A percentile compares a stretch with the other conserved stretches of the same genome.
Evolutionary conservation across 2,797 vertebrate species (phyloP).

Genomic region (Xerus rutilus): DNA sequence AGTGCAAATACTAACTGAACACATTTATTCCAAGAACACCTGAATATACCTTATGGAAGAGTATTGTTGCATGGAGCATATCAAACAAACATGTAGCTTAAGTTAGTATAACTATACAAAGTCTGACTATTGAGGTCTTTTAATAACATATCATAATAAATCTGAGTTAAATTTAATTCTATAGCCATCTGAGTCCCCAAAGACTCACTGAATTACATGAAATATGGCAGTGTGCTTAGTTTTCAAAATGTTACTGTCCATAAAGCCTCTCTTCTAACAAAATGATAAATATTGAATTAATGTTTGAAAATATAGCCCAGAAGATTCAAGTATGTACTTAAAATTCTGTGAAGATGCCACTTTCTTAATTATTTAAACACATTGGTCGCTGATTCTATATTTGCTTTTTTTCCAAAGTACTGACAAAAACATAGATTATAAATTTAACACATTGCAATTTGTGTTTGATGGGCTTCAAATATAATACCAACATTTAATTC

Average conservation of each 20-base stretch:
- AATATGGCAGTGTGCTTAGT: not conserved
- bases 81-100: not conserved
- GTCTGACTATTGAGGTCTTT: not conserved
- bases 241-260: not conserved
- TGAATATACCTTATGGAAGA: not conserved
- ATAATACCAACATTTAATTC: not conserved
- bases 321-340: not conserved
- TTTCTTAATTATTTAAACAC: slow-evolving; percentile 20
- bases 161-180: not conserved
- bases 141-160: not conserved
- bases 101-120: not conserved
- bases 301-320: not conserved
- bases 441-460: not conserved
- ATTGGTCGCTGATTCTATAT: not conserved
- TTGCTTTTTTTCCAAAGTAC: not conserved
- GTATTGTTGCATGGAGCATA: not conserved
- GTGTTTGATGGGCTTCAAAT: not conserved
- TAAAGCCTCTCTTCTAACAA: not conserved
- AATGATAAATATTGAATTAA: not conserved
- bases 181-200: not conserved
- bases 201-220: not conserved
- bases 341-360: not conserved
- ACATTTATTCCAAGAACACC: not conserved
- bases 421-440: not conserved
- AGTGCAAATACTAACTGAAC: not conserved